Conservation (phyloP, 2,113 vertebrate species). For the Clinocottus analis region DNA sequence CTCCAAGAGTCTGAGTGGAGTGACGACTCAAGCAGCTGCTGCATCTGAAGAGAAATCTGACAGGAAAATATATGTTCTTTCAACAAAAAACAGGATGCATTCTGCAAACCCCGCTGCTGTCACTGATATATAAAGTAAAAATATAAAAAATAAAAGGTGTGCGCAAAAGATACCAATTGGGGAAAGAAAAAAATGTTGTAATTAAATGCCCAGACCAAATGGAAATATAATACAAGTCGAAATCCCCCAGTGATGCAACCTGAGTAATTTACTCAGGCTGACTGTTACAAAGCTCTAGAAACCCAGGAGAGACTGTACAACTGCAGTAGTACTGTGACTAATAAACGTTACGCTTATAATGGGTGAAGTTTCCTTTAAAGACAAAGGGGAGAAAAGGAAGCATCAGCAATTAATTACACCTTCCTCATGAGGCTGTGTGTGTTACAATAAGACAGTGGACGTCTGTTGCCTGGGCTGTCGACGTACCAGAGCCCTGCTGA, state of each 20-base stretch:
- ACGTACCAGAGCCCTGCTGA: slow-evolving; percentile 96
- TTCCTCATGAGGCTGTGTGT: slow-evolving; percentile 2
- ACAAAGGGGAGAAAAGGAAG: slow-evolving; percentile 11
- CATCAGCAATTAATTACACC: slow-evolving; percentile 3
- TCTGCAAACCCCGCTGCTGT: neutral
- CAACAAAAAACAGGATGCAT: neutral
- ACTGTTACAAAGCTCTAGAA: neutral
- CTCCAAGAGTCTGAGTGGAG: slow-evolving; percentile 85
- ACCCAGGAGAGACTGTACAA: neutral
- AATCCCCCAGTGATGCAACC: neutral
- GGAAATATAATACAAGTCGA: neutral
- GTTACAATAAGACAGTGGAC: neutral
- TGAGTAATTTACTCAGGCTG: slow-evolving; percentile 25
- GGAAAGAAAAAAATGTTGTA: neutral
- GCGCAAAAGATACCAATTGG: neutral
- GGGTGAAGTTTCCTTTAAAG: neutral
- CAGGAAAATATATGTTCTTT: slow-evolving; percentile 20
- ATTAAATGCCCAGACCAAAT: neutral
- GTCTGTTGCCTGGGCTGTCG: slow-evolving; percentile 22
- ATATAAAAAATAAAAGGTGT: neutral
- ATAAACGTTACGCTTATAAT: neutral
- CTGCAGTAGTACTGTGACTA: neutral
- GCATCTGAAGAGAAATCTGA: slow-evolving; percentile 97
- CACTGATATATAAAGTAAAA: neutral
- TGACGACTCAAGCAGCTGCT: slow-evolving; percentile 90